Evolutionary conservation across 2,888 invertebrate genomes (phyloP), one percentile per base, ranked within the genome.

Genomic region (Meteorus cinctellus): DNA sequence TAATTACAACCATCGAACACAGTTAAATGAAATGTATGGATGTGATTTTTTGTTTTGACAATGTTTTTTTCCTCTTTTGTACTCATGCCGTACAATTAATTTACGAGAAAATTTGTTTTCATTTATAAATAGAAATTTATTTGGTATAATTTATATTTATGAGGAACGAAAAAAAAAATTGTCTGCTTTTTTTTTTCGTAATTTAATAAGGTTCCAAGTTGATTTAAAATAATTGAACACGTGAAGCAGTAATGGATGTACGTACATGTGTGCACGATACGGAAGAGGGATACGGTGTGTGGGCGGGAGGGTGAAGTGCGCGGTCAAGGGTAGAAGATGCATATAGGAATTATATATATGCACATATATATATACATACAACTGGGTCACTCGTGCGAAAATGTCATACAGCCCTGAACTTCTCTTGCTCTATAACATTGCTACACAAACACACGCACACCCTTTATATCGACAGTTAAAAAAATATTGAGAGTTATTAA

Each of bases 281-380:
- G 65, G 65, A 36, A 65, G 36, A 51, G 59, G 71, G 45, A 63
- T 63, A 66, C 41, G 48, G 41, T 62, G 41, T 27, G 48, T 24
- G 70, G 51, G 69, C 63, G 71, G 62, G 68, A 51, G 60, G 72
- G 78, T 70, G 73, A 68, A 71, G 73, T 29, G 62, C 75, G 72
- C 70, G 77, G 78, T 75, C 77, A 78, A 79, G 79, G 75, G 71
- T 75, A 71, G 60, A 27, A 55, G 14, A 45, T 67, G 65, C 29
- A 48, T 24, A 24, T 24, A 24, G 24, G 24, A 24, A 24, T 24
- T 24, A 24, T 24, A 24, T 24, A 24, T 24, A 24, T 55, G 24
- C 19, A 24, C 24, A 55, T 55, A 55, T 55, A 55, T 19, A 55
- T 55, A 24, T 24, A 24, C 24, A 24, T 55, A 55, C 24, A 55